Evolutionary conservation across 2,888 invertebrate species (phyloP).

Genomic region (Heliconius charithonia): DNA sequence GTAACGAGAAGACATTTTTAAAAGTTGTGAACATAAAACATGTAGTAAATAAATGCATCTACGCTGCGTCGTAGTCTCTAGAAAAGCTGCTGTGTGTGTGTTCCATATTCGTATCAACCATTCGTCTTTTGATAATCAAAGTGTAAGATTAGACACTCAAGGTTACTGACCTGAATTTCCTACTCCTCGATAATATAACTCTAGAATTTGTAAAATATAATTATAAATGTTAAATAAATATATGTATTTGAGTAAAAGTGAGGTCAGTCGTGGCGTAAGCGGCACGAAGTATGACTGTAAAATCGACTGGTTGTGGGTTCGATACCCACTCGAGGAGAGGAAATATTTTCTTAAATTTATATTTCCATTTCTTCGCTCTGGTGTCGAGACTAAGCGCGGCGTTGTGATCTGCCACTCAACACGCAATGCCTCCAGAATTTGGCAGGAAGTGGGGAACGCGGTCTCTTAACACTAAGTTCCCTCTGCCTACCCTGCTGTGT

Average conservation of each 20-base stretch:
- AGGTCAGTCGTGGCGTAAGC: too few species aligned
- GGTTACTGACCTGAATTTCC: slow-evolving; percentile 60
- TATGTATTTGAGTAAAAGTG: background rate
- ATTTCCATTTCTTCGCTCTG: too few species aligned
- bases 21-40: background rate
- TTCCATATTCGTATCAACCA: slow-evolving; percentile 38
- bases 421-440: too few species aligned
- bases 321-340: too few species aligned
- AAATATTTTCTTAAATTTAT: too few species aligned
- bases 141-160: slow-evolving; percentile 59
- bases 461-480: too few species aligned
- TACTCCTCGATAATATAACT: background rate
- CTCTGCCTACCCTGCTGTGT: too few species aligned
- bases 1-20: background rate
- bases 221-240: background rate
- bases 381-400: too few species aligned
- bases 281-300: too few species aligned
- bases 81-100: slow-evolving; percentile 27
- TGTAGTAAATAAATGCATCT: slow-evolving; percentile 20
- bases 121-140: slow-evolving; percentile 59
- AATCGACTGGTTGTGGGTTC: too few species aligned
- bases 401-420: too few species aligned
- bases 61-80: slow-evolving; percentile 28
- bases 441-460: too few species aligned
- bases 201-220: background rate